phyloP scores from a whole-genome alignment of 2,797 vertebrate genomes.

The Saxicola maurus region DNA sequence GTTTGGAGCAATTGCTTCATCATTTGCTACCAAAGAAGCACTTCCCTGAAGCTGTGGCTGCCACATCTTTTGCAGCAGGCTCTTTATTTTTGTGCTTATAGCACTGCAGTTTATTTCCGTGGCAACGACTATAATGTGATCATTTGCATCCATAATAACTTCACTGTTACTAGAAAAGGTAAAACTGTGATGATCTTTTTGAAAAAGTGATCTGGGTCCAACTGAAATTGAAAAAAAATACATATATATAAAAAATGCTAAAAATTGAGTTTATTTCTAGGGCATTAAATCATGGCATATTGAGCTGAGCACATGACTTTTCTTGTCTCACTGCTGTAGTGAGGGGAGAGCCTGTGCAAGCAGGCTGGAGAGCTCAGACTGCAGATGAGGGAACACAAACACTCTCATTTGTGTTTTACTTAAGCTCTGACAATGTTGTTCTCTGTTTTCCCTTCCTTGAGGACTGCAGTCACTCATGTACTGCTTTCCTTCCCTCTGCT shows the following conservation, averaged over 20 bases:
- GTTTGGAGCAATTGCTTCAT: background rate
- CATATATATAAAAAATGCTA: background rate
- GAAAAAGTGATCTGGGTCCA: background rate
- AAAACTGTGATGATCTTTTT: background rate
- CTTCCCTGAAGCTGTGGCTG: background rate
- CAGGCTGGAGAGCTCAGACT: background rate
- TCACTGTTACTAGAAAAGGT: background rate
- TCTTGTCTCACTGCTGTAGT: accelerated
- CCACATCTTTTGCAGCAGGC: background rate
- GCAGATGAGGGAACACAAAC: background rate
- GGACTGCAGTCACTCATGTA: background rate
- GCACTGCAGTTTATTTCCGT: background rate
- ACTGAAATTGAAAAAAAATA: background rate
- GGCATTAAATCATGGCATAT: background rate
- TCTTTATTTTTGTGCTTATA: background rate
- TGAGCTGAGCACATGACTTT: background rate
- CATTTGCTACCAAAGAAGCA: background rate
- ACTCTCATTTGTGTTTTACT: background rate
- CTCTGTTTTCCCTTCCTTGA: background rate
- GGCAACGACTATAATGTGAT: background rate
- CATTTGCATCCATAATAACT: background rate
- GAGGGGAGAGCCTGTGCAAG: background rate
- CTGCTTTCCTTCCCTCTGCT: background rate
- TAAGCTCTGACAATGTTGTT: background rate
- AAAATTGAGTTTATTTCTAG: background rate